phyloP scores from a whole-genome alignment of 1,140 invertebrate genomes.

The Drosophila lini region DNA sequence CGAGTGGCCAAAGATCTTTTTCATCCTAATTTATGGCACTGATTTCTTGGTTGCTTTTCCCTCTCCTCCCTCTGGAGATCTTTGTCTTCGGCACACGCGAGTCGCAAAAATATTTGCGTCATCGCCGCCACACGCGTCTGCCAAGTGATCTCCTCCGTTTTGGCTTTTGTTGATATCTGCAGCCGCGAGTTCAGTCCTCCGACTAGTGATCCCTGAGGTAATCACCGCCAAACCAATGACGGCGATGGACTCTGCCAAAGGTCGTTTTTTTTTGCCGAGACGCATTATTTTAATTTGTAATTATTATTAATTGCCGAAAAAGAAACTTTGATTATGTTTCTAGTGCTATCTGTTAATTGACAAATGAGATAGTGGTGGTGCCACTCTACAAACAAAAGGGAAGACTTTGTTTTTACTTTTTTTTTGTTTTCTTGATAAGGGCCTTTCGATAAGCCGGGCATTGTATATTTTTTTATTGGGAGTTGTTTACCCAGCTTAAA shows the following conservation, averaged over 20 bases:
- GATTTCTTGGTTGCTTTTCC: conserved; percentile 24
- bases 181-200: conserved; percentile 40
- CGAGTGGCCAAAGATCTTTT: conserved; percentile 8
- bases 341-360: conserved; percentile 19
- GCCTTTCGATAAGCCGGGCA: conserved; percentile 24
- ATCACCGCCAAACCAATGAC: conserved; percentile 22
- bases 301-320: conserved; percentile 39
- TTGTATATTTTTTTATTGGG: conserved; percentile 17
- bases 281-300: conserved; percentile 47
- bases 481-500: conserved; percentile 24
- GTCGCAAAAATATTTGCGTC: conserved; percentile 60
- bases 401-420: conserved; percentile 9
- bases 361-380: conserved; percentile 6
- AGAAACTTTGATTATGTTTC: conserved; percentile 5
- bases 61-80: neutral
- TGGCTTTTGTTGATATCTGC: conserved; percentile 50
- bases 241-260: conserved; percentile 18
- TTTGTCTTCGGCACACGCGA: conserved; percentile 51
- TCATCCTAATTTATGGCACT: conserved; percentile 33
- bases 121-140: conserved; percentile 63
- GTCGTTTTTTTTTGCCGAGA: conserved; percentile 2
- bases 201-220: conserved; percentile 9
- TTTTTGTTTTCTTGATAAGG: conserved; percentile 21
- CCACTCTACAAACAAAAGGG: conserved; percentile 21
- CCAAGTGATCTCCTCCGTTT: conserved; percentile 69